These are phyloP conservation scores for Epinephelus cyanopodus DNA, from an alignment of 2,113 vertebrate species.

Conservation along the genomic window DNA sequence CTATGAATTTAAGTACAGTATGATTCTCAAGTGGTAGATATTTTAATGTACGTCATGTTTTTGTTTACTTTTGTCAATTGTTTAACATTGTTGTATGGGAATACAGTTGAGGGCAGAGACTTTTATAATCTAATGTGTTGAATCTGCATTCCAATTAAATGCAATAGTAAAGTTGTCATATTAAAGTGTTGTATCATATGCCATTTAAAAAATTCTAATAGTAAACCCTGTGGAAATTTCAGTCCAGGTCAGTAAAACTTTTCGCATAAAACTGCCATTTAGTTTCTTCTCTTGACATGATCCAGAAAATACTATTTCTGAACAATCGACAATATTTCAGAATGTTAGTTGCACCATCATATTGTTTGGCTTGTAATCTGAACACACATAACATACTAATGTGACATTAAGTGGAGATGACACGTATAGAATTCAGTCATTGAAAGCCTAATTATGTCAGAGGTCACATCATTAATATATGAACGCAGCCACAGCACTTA, in stretches of 20 bases:
- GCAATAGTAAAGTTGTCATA: background rate
- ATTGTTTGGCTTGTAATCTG: conserved; percentile 12
- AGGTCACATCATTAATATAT: conserved; percentile 75
- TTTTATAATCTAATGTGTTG: background rate
- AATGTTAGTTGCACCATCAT: background rate
- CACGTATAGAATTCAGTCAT: conserved; percentile 50
- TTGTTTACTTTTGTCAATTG: background rate
- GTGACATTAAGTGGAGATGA: conserved; percentile 64
- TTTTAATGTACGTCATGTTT: background rate
- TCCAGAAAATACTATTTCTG: background rate
- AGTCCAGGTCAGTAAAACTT: background rate
- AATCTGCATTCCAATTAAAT: background rate
- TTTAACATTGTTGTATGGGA: background rate
- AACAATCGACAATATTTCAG: background rate
- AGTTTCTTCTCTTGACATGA: background rate
- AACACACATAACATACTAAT: conserved; percentile 60
- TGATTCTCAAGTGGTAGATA: background rate
- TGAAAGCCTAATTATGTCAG: conserved; percentile 54
- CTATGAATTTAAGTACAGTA: background rate
- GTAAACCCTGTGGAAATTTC: background rate
- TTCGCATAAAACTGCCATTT: background rate
- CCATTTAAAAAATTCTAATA: background rate
- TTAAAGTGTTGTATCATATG: background rate
- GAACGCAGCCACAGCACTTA: conserved; percentile 30
- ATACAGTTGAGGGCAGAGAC: background rate